Conservation (phyloP, 2,113 vertebrate genomes). For the Trichomycterus rosablanca region DNA sequence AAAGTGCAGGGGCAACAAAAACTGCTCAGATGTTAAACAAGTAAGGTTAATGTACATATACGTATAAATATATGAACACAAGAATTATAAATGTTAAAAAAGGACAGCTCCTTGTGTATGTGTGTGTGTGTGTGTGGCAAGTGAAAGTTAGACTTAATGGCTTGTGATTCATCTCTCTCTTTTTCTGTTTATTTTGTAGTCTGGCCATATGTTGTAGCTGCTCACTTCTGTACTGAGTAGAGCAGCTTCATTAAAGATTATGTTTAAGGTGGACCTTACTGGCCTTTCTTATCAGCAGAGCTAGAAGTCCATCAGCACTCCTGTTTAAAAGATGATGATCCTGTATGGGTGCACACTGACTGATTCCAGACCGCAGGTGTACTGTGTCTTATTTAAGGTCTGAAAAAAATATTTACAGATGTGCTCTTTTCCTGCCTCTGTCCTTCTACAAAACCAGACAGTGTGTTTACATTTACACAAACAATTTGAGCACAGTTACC, state of each 20-base stretch:
- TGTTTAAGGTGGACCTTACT: not conserved
- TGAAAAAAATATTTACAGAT: too few species aligned
- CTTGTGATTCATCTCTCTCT: not conserved
- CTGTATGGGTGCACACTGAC: conserved; percentile 11
- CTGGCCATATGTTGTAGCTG: conserved; percentile 14
- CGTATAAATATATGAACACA: too few species aligned
- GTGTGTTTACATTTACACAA: too few species aligned
- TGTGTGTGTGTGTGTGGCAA: not conserved
- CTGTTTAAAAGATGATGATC: not conserved
- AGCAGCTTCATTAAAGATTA: not conserved
- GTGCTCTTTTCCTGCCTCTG: too few species aligned
- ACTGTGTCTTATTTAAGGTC: too few species aligned
- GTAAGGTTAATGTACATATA: too few species aligned
- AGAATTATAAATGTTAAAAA: too few species aligned
- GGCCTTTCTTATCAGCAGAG: conserved; percentile 8
- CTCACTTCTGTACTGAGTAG: not conserved
- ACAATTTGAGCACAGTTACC: too few species aligned
- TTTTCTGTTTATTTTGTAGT: conserved; percentile 29
- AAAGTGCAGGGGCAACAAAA: too few species aligned
- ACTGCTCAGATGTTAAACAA: too few species aligned
- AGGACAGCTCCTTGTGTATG: too few species aligned
- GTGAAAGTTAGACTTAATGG: conserved; percentile 1
- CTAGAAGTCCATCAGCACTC: conserved; percentile 19
- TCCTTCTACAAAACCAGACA: too few species aligned
- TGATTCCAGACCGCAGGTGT: conserved; percentile 28